Conservation (phyloP, 2,113 vertebrate genomes). For the Sander vitreus region DNA sequence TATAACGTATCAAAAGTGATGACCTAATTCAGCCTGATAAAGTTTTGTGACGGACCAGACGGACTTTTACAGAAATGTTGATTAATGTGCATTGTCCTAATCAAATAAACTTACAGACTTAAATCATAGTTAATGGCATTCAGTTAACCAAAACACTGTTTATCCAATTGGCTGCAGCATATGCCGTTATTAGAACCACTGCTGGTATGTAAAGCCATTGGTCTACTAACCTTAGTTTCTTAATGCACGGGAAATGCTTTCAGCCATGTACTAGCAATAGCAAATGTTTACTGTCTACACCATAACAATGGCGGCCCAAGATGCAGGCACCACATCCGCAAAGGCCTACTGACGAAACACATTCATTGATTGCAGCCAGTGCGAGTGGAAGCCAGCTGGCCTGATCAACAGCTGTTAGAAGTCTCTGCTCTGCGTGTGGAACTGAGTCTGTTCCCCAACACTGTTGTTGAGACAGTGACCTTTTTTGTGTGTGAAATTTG, state of each 20-base stretch:
- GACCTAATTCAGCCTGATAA: background rate
- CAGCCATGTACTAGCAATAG: background rate
- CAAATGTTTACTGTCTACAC: background rate
- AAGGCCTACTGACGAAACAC: background rate
- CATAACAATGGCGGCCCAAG: background rate
- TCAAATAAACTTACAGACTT: no score
- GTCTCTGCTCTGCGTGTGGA: background rate
- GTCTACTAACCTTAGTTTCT: background rate
- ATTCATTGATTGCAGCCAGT: background rate
- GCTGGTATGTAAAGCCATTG: background rate
- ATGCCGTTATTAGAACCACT: no score
- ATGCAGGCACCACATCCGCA: background rate
- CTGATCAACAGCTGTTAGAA: background rate
- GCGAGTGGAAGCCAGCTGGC: background rate
- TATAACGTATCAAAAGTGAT: background rate
- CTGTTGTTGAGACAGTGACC: no score
- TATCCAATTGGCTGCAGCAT: background rate
- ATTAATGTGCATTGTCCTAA: no score
- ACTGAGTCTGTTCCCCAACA: background rate
- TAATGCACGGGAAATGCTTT: background rate
- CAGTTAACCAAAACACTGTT: background rate
- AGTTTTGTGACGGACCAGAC: background rate
- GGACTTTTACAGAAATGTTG: no score
- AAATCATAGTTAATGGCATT: background rate
- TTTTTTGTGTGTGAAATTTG: background rate